Base-by-base conservation (phyloP, 2,113 vertebrate species). In the Physeter macrocephalus region DNA sequence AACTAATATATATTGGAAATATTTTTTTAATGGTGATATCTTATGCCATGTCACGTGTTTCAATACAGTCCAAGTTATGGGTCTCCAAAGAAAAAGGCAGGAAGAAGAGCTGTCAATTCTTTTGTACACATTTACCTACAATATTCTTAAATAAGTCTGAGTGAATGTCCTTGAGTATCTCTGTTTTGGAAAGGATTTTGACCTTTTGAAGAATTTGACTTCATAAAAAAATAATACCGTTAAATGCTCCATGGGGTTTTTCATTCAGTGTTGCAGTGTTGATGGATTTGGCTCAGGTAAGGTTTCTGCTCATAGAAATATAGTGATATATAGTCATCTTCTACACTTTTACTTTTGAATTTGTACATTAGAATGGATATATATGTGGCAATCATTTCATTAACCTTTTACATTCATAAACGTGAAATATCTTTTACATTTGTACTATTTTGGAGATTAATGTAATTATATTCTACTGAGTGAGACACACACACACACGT, bases 1-100 rank as follows among this genome's bases (percentile, higher is more conserved):
- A 90, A 96, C 96, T 72, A 66, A 87, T 3, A 62, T 61, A 57
- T 17, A 21, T 52, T 67, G 90, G 88, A 95, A 97, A 96, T 75
- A 71, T 0, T 49, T 81, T 77, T 92, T 43, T 3, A 83, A 88
- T 77, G 83, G 17, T 34, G 57, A 1, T 80, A 0, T 0, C 66
- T 69, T 62, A 29, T 52, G 57, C 46, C 46, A 64, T 7, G 21
- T 21, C 72, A 59, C 27, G 46, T 72, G 11, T 69, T 94, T 71
- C 74, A 31, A 71, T 64, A 46, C 57, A n/a, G 54, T 87, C 72
- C 27, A 64, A 85, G 25, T 67, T 92, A 77, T 5, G 64, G 52
- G 39, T 93, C 81, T 59, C 0, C 1, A 31, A 25, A 11, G 23
- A 95, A 80, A 41, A 1, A 87, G 61, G 39, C 31, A 17, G 0